Percentiles rank a stretch among this genome's conserved stretches.
phyloP scores from a whole-genome alignment of 2,113 vertebrate genomes.

The Silurus asotus region DNA sequence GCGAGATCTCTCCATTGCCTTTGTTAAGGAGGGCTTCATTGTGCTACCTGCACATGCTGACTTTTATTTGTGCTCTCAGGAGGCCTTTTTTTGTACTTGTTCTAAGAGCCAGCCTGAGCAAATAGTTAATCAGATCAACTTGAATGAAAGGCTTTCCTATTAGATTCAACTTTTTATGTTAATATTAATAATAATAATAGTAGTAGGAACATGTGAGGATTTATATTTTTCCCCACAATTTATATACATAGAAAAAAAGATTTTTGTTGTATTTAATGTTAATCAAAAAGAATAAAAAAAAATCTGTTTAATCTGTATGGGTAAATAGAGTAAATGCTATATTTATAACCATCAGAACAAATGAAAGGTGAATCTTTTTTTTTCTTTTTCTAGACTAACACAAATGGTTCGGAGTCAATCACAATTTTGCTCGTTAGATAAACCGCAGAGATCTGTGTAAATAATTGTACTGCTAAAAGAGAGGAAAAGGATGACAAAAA shows the following conservation, averaged over 20 bases:
- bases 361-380: neutral
- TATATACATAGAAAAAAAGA: neutral
- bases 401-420: slow-evolving; percentile 27
- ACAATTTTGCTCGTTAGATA: slow-evolving; percentile 24
- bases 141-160: slow-evolving; percentile 47
- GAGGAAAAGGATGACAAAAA: slow-evolving; percentile 62
- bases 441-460: slow-evolving; percentile 41
- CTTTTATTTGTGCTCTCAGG: slow-evolving; percentile 69
- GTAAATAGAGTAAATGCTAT: neutral
- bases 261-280: neutral
- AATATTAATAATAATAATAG: slow-evolving; percentile 9
- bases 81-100: slow-evolving; percentile 52
- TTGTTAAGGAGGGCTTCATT: slow-evolving; percentile 70
- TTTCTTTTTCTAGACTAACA: slow-evolving; percentile 14
- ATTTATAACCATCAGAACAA: slow-evolving; percentile 3
- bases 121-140: slow-evolving; percentile 74
- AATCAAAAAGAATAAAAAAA: neutral
- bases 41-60: slow-evolving; percentile 70
- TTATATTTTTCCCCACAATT: neutral
- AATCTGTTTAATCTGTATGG: neutral
- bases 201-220: neutral
- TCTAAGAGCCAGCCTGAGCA: slow-evolving; percentile 57
- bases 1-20: slow-evolving; percentile 70
- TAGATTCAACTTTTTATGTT: slow-evolving; percentile 37
- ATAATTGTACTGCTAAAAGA: slow-evolving; percentile 39